Base-by-base conservation (phyloP, 2,797 vertebrate species). In the Fringilla coelebs region DNA sequence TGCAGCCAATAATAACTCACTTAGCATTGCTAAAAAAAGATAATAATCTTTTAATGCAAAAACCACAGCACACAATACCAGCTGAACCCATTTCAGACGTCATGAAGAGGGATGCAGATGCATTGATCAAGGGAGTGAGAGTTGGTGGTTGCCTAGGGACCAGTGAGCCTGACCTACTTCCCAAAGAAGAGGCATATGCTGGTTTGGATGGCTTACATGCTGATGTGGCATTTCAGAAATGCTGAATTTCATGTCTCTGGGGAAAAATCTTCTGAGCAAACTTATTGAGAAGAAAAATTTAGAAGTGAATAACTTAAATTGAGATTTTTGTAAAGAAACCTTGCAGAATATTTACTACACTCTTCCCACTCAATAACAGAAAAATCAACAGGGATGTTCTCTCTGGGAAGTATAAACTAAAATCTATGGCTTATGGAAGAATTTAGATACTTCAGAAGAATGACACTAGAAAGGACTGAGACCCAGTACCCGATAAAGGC, bases 91-190 rank as follows among this genome's bases (percentile, higher is more conserved):
- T 92, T 93, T 83, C 75, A 70, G 86, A 89, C 1, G 13, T 95
- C 95, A 92, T 25, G 18, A 85, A 28, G 18, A 70, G 61, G 49
- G 40, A 71, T 85, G 63, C 46, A 60, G 79, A 89, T 62, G 73
- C 89, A 86, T 57, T 94, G 89, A 96, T 96, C 89, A 92, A 90
- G 77, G 74, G 38, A 87, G 40, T 94, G 87, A 85, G 82, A 85
- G 85, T 51, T 85, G 61, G 58, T 85, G 75, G 94, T 96, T 95
- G 95, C 92, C 61, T 95, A 93, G 94, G 95, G 90, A 95, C 86
- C 43, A 52, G 48, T 3, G 61, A 90, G 46, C 75, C 34, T 66
- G 92, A 95, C 93, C 94, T 96, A 88, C 75, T 96, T 96, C 75
- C 40, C 29, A 21, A 7, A 3, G 2, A 62, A 74, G 74, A 73